phyloP scores from a whole-genome alignment of 2,888 invertebrate genomes.

The Zaprionus bogoriensis region DNA sequence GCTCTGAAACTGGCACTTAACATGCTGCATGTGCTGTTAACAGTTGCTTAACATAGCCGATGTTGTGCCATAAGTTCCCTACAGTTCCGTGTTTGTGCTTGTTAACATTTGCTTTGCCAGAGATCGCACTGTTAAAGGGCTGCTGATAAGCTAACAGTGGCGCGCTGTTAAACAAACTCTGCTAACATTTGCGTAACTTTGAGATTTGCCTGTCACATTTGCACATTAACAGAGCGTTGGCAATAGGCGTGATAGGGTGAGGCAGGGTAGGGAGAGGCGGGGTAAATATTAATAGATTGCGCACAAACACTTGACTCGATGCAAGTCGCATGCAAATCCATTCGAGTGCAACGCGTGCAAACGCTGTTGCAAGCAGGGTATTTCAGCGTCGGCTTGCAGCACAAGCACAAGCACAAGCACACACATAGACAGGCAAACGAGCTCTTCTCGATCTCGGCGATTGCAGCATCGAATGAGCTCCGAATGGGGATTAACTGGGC shows the following conservation, averaged over 20 bases:
- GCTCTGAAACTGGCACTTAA: too few species aligned
- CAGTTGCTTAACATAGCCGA: neutral
- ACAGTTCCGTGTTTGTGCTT: too few species aligned
- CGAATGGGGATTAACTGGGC: neutral
- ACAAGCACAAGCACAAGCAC: too few species aligned
- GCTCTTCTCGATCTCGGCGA: neutral
- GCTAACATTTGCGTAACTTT: neutral
- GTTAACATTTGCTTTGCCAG: too few species aligned
- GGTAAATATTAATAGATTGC: neutral
- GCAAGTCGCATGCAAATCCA: conserved; percentile 37
- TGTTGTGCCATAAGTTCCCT: too few species aligned
- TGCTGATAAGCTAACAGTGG: neutral
- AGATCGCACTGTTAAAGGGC: neutral
- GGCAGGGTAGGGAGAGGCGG: neutral
- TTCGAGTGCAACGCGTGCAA: conserved; percentile 45
- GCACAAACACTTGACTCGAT: neutral
- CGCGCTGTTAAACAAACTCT: neutral
- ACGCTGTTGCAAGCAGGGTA: conserved; percentile 34
- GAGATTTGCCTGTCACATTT: neutral
- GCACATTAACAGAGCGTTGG: neutral
- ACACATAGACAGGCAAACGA: too few species aligned
- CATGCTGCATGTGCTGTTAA: neutral
- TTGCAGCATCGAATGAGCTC: neutral
- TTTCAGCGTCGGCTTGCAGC: conserved; percentile 18
- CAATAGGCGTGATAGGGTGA: neutral